Base-by-base conservation (phyloP, 2,888 invertebrate genomes). In the Ectobius pallidus region DNA sequence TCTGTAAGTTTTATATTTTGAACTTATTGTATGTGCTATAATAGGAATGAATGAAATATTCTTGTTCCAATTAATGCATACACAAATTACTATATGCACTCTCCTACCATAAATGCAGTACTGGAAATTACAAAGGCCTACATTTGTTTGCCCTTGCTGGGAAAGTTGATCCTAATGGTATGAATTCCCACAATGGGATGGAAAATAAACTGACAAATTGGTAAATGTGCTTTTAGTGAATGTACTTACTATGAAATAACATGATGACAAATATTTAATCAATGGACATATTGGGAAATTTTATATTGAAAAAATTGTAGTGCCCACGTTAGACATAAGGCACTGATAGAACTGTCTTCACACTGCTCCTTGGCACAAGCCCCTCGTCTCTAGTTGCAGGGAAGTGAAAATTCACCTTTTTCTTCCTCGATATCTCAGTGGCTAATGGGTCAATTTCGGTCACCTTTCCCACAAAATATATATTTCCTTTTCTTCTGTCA, bases 141-240 rank as follows among this genome's bases (percentile, higher is more conserved):
- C n/a, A 62, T 30, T 62, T 62, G 32, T 61, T 62, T n/a, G 27
- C 62, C 32, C 30, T 62, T 1, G 14, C 3, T n/a, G 62, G 32
- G 62, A 62, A 18, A 62, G 62, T 30, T 62, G 32, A 62, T 62
- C 61, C 27, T 32, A 61, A 61, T 62, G 11, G 30, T 62, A 27
- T 30, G 32, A 27, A 11, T 30, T 30, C 32, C 4, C 32, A 27
- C 30, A 7, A 61, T 25, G 22, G 27, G 32, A 30, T 27, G 27
- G 39, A 39, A 30, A 61, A 27, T 25, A 32, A 61, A 61, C 6
- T 30, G 32, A 18, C 4, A 30, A 61, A 61, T 27, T 61, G 18
- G 3, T 16, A 4, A 61, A 61, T 30, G 30, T 61, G 30, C 16
- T n/a, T 27, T 61, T 27, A 27, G 30, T 61, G 27, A 30, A 27